Evolutionary conservation across 2,113 vertebrate genomes (phyloP).

Genomic region (Megaleporinus macrocephalus): DNA sequence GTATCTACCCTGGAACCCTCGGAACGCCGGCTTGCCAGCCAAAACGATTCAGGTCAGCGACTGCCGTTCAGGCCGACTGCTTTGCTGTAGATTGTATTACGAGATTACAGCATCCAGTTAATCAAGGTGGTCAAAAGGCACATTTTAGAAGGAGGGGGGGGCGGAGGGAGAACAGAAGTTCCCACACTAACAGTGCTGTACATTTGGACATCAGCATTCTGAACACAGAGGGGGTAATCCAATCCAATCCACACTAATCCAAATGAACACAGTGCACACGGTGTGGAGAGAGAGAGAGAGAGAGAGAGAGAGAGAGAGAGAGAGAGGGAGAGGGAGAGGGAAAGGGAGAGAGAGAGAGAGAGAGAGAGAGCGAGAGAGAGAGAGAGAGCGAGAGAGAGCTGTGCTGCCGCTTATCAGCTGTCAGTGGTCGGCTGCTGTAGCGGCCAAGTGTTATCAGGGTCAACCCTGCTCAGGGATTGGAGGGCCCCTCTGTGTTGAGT

Average conservation of each 20-base stretch:
- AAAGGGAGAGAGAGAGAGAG: too few species aligned
- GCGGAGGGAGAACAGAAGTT: slow-evolving; percentile 36
- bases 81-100: slow-evolving; percentile 27
- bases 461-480: slow-evolving; percentile 74
- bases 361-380: not conserved
- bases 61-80: slow-evolving; percentile 9
- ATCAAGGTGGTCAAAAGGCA: not conserved
- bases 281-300: slow-evolving; percentile 66
- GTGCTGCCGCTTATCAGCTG: slow-evolving; percentile 75
- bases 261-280: slow-evolving; percentile 76
- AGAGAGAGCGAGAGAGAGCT: slow-evolving; percentile 68
- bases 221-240: slow-evolving; percentile 65
- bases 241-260: slow-evolving; percentile 77
- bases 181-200: slow-evolving; percentile 55
- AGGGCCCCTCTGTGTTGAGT: slow-evolving; percentile 68
- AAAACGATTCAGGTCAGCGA: slow-evolving; percentile 8
- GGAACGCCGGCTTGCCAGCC: slow-evolving; percentile 26
- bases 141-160: not conserved
- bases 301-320: slow-evolving; percentile 66
- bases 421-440: slow-evolving; percentile 72
- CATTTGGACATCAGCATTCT: slow-evolving; percentile 71
- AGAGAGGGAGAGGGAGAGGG: too few species aligned
- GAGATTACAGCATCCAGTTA: slow-evolving; percentile 32
- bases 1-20: slow-evolving; percentile 11
- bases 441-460: slow-evolving; percentile 74